These are phyloP conservation scores for Cettia cetti DNA, from an alignment of 2,113 vertebrate species.

Conservation along the genomic window DNA sequence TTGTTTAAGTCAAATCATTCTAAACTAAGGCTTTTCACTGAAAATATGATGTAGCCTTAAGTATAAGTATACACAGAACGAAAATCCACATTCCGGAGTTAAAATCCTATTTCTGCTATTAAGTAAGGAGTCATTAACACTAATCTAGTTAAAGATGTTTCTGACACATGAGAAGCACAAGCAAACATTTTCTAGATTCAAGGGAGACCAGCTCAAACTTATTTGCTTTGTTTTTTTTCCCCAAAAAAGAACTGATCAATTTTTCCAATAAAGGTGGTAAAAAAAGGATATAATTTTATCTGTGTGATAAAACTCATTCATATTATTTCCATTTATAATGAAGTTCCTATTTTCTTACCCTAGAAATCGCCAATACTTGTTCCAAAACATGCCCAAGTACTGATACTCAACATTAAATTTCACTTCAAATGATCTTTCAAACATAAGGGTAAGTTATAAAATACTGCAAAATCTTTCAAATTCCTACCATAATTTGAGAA, in stretches of 20 bases:
- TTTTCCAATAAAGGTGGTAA: not conserved
- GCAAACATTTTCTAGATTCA: not conserved
- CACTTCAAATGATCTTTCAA: not conserved
- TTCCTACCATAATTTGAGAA: not conserved
- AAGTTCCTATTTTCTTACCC: not conserved
- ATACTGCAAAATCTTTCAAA: not conserved
- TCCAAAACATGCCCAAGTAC: not conserved
- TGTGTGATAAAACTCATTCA: not conserved
- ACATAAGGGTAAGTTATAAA: not conserved
- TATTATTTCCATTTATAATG: not conserved
- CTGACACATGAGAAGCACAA: not conserved
- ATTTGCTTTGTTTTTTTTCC: rapidly evolving
- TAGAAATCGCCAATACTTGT: not conserved
- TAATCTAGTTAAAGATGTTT: not conserved
- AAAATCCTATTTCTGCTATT: not conserved
- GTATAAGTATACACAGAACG: not conserved
- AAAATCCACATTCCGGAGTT: not conserved
- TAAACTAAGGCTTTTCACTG: not conserved
- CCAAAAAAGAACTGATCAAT: not conserved
- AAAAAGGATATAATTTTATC: not conserved
- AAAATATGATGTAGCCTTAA: not conserved
- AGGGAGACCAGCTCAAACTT: not conserved
- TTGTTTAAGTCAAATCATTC: not conserved
- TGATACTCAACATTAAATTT: not conserved
- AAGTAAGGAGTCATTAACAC: not conserved